Base-by-base conservation (phyloP, 2,113 vertebrate species). In the Meriones unguiculatus region DNA sequence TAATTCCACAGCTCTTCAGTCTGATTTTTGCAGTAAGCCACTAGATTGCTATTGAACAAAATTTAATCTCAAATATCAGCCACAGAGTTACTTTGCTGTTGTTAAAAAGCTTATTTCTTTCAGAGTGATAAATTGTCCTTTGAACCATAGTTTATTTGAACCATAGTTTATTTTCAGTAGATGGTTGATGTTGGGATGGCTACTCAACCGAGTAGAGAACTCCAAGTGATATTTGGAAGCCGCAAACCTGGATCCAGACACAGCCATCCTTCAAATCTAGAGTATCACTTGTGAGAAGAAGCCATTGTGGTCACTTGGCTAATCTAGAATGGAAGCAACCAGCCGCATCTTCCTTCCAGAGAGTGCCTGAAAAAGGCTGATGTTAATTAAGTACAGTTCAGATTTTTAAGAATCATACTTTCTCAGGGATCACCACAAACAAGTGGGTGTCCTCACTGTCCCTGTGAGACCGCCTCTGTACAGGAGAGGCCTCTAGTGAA, bases 381-480 rank as follows among this genome's bases (percentile, higher is more conserved):
- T 88, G 62, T 86, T 76, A 25, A 69, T 91, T 81, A 17, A 52
- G 50, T 91, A 67, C 28, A 72, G 92, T 93, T 59, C 94, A 93
- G 82, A 94, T 89, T 59, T 46, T 20, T 7, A 28, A 95, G 95
- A 95, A 76, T 91, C 87, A 69, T 62, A 87, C 86, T 94, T 94
- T 96, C 97, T 98, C 97, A 98, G 97, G 97, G 96, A 97, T 97
- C 96, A 93, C 95, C 96, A 96, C 97, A 91, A 69, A 86, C 24
- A 64, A 62, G 97, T 96, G 97, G 94, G 93, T 95, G 91, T 96
- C 97, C 96, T 97, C 97, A 89, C 89, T 97, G 95, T 95, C 62
- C 35, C 5, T 18, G 6, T 59, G 92, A 88, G 50, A 92, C 88
- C 92, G 80, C 84, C 81, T 69, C 54, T 93, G 64, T 93, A n/a